Evolutionary conservation across 2,113 vertebrate genomes (phyloP).

Genomic region (Globicephala melas): DNA sequence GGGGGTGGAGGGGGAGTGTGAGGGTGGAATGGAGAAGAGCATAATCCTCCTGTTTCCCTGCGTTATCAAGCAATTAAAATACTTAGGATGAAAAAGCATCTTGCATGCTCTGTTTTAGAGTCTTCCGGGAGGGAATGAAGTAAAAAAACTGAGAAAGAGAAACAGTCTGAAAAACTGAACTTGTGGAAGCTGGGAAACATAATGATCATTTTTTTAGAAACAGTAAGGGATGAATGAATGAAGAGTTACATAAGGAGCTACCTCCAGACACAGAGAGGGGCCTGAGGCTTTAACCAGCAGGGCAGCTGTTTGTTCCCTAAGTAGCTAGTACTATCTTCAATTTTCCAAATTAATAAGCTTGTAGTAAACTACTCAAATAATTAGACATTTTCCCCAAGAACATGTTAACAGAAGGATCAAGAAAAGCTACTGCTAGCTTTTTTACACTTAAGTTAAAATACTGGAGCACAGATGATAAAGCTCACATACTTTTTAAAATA

Average conservation of each 20-base stretch:
- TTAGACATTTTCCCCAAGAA: not conserved
- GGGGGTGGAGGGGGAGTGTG: not conserved
- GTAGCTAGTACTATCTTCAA: not conserved
- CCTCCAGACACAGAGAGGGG: not conserved
- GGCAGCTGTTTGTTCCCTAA: not conserved
- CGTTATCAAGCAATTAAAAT: not conserved
- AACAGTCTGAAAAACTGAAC: not conserved
- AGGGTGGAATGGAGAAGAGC: not conserved
- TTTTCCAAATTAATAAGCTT: constrained; percentile 3
- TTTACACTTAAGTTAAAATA: not conserved
- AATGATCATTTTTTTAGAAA: not conserved
- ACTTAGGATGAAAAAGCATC: not conserved
- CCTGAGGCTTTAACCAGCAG: not conserved
- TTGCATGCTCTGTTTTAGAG: not conserved
- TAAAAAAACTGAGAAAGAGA: constrained; percentile 23
- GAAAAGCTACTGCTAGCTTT: not conserved
- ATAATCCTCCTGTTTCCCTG: not conserved
- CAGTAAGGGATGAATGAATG: not conserved
- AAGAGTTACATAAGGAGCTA: not conserved
- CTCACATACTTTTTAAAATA: not conserved
- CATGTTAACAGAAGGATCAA: not conserved
- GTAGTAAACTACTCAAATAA: constrained; percentile 6
- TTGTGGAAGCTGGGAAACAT: not conserved
- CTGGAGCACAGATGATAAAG: not conserved
- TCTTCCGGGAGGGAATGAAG: not conserved